A percentile compares a stretch with the other conserved stretches of the same genome.
These are phyloP conservation scores for Chouioia cunea DNA, from an alignment of 2,888 invertebrate genomes.

Conservation along the genomic window DNA sequence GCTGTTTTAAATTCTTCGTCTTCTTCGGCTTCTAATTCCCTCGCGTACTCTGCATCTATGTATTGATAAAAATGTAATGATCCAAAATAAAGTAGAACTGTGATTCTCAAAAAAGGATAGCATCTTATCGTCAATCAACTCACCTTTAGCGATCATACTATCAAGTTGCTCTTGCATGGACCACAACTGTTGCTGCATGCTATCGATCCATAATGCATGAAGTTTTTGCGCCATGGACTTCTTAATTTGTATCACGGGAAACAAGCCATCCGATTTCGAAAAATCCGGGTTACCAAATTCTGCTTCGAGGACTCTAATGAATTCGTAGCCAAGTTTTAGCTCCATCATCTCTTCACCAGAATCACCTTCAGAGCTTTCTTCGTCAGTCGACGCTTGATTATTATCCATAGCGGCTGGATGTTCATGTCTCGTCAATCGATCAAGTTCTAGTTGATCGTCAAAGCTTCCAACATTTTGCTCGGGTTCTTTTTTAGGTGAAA, in stretches of 20 bases:
- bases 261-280: conserved; percentile 71
- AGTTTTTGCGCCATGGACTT: conserved; percentile 76
- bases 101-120: conserved; percentile 8
- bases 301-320: conserved; percentile 75
- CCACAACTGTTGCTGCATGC: conserved; percentile 77
- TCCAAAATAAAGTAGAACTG: conserved; percentile 14
- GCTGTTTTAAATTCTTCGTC: conserved; percentile 58
- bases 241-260: conserved; percentile 77
- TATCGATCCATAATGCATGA: conserved; percentile 80
- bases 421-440: conserved; percentile 8
- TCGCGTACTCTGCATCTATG: conserved; percentile 63
- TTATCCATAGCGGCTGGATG: conserved; percentile 22
- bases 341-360: conserved; percentile 69
- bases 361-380: conserved; percentile 58
- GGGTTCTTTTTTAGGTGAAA: conserved; percentile 48
- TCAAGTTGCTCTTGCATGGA: conserved; percentile 72
- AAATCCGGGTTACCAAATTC: conserved; percentile 74
- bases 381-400: conserved; percentile 16
- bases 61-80: background rate
- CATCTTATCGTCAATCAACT: conserved; percentile 60
- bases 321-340: conserved; percentile 74
- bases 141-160: conserved; percentile 75
- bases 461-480: conserved; percentile 6
- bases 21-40: conserved; percentile 50
- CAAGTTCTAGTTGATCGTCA: conserved; percentile 52